phyloP scores from a whole-genome alignment of 2,888 invertebrate genomes.

The Tetranychus truncatus region DNA sequence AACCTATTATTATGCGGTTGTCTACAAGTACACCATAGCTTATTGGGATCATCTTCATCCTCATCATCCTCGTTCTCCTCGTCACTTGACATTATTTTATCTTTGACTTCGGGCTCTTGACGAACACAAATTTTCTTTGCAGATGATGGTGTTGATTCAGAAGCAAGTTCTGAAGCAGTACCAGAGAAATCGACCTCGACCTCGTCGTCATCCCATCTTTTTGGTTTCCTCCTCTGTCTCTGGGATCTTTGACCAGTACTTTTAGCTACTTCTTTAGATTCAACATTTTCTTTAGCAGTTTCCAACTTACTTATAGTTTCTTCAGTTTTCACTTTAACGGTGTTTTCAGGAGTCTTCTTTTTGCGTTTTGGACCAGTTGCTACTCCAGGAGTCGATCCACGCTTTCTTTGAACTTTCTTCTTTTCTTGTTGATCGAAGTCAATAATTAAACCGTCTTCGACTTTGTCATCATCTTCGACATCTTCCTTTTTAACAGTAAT shows the following conservation, averaged over 20 bases:
- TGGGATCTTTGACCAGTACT: slow-evolving; percentile 14
- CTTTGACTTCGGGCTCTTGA: slow-evolving; percentile 3
- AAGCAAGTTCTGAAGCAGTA: slow-evolving; percentile 8
- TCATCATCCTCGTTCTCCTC: slow-evolving; percentile 17
- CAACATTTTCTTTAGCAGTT: neutral
- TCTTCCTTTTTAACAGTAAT: neutral
- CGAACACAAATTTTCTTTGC: neutral
- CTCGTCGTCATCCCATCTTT: slow-evolving; percentile 21
- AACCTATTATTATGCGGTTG: slow-evolving; percentile 85
- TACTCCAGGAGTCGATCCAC: neutral
- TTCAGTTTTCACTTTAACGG: neutral
- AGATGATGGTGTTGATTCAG: neutral
- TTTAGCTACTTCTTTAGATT: neutral
- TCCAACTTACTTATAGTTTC: neutral
- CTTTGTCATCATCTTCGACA: neutral
- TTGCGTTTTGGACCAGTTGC: neutral
- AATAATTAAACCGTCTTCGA: neutral
- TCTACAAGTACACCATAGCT: slow-evolving; percentile 65
- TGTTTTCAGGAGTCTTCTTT: neutral
- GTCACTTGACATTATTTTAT: neutral
- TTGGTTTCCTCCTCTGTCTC: slow-evolving; percentile 18
- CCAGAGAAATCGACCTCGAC: slow-evolving; percentile 17
- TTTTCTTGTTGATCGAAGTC: neutral
- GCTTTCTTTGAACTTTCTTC: neutral
- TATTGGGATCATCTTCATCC: slow-evolving; percentile 20